Evolutionary conservation across 1,140 invertebrate species (phyloP).

Genomic region (Marisa cornuarietis): DNA sequence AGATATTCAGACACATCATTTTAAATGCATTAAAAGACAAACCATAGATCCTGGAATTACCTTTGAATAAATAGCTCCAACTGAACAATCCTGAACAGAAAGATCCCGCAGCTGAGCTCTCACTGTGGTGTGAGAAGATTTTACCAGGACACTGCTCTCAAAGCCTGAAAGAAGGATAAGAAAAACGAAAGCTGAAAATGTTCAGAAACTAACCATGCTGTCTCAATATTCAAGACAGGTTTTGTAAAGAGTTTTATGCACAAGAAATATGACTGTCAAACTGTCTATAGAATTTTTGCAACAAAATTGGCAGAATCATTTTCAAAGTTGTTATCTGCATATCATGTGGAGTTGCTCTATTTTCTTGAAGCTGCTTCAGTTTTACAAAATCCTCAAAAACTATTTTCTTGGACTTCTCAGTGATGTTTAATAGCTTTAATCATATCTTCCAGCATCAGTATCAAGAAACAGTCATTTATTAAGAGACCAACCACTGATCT

Average conservation of each 20-base stretch:
- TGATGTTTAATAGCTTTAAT: no score
- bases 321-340: not conserved
- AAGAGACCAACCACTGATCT: constrained; percentile 58
- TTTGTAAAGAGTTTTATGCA: no score
- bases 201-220: not conserved
- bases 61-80: constrained; percentile 81
- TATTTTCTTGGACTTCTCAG: no score
- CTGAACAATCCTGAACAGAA: constrained; percentile 77
- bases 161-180: constrained; percentile 68
- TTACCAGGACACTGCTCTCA: constrained; percentile 76
- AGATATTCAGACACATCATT: no score
- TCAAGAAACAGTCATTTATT: no score
- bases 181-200: not conserved
- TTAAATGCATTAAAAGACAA: not conserved
- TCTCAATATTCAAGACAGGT: no score
- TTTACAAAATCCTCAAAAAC: no score
- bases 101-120: constrained; percentile 75
- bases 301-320: not conserved
- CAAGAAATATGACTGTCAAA: no score
- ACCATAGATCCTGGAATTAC: constrained; percentile 64
- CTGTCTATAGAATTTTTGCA: no score
- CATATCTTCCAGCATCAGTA: no score
- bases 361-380: no score
- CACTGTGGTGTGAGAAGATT: constrained; percentile 80
- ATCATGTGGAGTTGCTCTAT: not conserved